Conservation (phyloP, 2,113 vertebrate species). For the Chascanopsetta lugubris region DNA sequence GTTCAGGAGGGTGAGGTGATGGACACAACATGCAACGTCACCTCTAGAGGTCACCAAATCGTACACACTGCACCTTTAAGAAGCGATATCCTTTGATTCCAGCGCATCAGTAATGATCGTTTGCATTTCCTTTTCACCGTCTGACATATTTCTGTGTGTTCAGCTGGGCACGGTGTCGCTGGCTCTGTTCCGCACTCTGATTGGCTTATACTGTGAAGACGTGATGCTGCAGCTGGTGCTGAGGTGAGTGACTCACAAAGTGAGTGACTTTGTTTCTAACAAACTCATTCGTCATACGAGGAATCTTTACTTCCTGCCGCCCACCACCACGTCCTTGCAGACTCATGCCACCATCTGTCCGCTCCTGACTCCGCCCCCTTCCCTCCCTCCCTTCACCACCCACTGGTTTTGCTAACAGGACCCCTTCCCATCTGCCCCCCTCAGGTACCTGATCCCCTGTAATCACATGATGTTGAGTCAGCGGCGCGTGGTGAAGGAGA, state of each 20-base stretch:
- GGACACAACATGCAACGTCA: too few relatives aligned
- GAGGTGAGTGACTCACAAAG: slow-evolving; percentile 85
- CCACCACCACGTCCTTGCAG: neutral
- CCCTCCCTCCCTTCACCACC: slow-evolving; percentile 8
- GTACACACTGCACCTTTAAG: too few relatives aligned
- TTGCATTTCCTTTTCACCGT: too few relatives aligned
- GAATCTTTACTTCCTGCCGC: slow-evolving; percentile 27
- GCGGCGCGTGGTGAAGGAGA: slow-evolving; percentile 88
- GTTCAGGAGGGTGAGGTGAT: too few relatives aligned
- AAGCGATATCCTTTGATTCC: too few relatives aligned
- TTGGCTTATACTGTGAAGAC: slow-evolving; percentile 95
- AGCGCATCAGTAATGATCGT: too few relatives aligned
- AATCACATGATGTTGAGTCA: slow-evolving; percentile 98
- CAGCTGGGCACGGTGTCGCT: slow-evolving; percentile 95
- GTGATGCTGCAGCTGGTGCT: slow-evolving; percentile 96
- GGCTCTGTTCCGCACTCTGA: slow-evolving; percentile 93
- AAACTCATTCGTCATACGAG: slow-evolving; percentile 47
- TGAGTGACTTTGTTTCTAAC: too few relatives aligned
- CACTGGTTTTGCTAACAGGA: slow-evolving; percentile 35
- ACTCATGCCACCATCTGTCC: slow-evolving; percentile 28
- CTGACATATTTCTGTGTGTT: too few relatives aligned
- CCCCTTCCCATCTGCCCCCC: slow-evolving; percentile 22
- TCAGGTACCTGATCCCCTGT: slow-evolving; percentile 97
- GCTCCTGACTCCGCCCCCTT: neutral
- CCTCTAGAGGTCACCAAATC: too few relatives aligned